These are phyloP conservation scores for Girardinus metallicus DNA, from an alignment of 2,797 vertebrate species.

Conservation along the genomic window DNA sequence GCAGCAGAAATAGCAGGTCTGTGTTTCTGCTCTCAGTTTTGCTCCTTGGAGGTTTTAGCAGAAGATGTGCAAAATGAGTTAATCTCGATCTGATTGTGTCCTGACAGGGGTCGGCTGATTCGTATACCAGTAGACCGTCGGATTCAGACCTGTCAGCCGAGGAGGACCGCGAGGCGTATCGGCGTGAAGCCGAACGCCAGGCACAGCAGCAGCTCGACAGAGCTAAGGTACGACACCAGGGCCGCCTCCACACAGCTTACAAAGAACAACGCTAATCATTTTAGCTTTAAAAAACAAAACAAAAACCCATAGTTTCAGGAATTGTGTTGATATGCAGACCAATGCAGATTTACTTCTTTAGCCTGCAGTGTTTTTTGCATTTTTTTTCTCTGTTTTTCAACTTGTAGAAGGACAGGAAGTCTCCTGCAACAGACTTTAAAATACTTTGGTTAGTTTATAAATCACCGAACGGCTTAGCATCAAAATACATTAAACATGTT, in stretches of 20 bases:
- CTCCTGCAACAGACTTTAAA: background rate
- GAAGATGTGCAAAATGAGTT: background rate
- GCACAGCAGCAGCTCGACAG: conserved; percentile 96
- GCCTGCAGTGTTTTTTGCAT: background rate
- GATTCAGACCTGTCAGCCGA: conserved; percentile 98
- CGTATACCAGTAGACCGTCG: conserved; percentile 97
- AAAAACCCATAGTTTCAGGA: background rate
- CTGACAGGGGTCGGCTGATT: conserved; percentile 93
- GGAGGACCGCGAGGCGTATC: conserved; percentile 95
- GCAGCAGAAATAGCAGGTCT: conserved; percentile 17
- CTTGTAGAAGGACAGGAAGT: background rate
- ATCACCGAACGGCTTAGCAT: background rate
- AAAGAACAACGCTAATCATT: background rate
- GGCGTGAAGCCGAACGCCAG: conserved; percentile 95
- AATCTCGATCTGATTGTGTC: conserved; percentile 18
- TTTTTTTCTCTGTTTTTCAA: background rate
- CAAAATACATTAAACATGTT: background rate
- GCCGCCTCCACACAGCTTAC: background rate
- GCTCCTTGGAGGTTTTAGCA: background rate
- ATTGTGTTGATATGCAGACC: background rate
- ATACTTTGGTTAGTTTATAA: background rate
- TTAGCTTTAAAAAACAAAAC: background rate
- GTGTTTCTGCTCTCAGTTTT: background rate
- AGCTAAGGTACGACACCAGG: conserved; percentile 87
- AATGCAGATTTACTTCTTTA: background rate